Evolutionary conservation across 2,797 vertebrate species (phyloP).

Genomic region (Kryptopterus vitreolus): DNA sequence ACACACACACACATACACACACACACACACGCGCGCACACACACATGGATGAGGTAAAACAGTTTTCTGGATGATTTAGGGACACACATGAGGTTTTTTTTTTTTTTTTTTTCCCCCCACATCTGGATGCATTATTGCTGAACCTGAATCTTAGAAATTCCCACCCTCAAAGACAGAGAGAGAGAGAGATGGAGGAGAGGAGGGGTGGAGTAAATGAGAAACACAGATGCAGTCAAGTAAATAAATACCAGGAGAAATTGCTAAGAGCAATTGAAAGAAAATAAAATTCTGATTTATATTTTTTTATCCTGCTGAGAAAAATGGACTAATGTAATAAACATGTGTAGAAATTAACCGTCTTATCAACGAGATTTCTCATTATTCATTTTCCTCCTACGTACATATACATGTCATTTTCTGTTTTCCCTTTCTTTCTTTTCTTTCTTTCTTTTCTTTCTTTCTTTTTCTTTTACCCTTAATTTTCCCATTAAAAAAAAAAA

Average conservation of each 20-base stretch:
- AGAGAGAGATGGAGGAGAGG: background rate
- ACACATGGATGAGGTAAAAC: conserved; percentile 24
- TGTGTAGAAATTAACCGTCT: too few relatives aligned
- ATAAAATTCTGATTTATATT: background rate
- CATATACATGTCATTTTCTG: background rate
- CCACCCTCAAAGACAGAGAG: background rate
- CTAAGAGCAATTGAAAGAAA: background rate
- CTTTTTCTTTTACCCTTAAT: background rate
- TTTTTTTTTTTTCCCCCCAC: background rate
- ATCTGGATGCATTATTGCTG: conserved; percentile 37
- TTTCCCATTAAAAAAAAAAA: too few relatives aligned
- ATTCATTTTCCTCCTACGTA: background rate
- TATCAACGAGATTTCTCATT: too few relatives aligned
- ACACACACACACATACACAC: conserved; percentile 13
- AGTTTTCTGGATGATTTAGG: conserved; percentile 34
- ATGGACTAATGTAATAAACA: too few relatives aligned
- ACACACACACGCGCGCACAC: background rate
- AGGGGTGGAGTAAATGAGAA: background rate
- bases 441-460: background rate
- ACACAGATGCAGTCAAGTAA: conserved; percentile 10
- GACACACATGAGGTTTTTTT: background rate
- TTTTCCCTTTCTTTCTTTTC: background rate
- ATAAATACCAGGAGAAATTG: background rate
- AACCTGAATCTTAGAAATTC: conserved; percentile 17
- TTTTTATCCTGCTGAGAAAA: too few relatives aligned